A percentile compares a stretch with the other conserved stretches of the same genome.
Evolutionary conservation across 1,140 invertebrate genomes (phyloP).

Genomic region (Leptoteleia sp.): DNA sequence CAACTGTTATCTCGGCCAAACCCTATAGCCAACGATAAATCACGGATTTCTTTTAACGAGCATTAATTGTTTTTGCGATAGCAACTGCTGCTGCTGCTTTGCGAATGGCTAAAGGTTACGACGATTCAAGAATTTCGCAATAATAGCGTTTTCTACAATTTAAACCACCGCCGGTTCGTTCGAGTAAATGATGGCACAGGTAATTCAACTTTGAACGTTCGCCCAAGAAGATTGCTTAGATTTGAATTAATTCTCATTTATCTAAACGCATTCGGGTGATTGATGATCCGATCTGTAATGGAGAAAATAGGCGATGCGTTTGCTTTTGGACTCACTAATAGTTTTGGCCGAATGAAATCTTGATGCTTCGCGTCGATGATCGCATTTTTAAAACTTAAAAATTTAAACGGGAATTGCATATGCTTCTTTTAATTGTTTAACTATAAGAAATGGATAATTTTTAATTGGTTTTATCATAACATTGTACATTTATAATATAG

Average conservation of each 20-base stretch:
- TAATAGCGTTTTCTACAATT: conserved; percentile 69
- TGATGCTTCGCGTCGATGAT: no score
- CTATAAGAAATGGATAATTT: no score
- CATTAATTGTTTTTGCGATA: conserved; percentile 82
- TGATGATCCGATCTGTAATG: conserved; percentile 58
- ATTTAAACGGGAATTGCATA: no score
- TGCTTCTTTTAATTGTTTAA: no score
- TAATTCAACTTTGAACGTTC: conserved; percentile 66
- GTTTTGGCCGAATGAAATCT: no score
- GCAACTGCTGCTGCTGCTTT: conserved; percentile 69
- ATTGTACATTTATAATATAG: no score
- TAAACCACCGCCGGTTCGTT: conserved; percentile 55
- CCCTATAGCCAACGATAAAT: conserved; percentile 75
- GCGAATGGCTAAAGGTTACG: conserved; percentile 73
- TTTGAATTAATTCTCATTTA: conserved; percentile 64
- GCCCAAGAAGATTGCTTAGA: conserved; percentile 62
- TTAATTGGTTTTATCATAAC: no score
- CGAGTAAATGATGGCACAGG: conserved; percentile 59
- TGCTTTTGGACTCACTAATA: no score
- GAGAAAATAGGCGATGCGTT: conserved; percentile 23
- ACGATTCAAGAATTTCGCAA: conserved; percentile 71
- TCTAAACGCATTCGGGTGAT: conserved; percentile 48
- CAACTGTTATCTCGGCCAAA: conserved; percentile 76
- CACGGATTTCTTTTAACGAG: conserved; percentile 81
- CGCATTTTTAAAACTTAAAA: no score